Conservation (phyloP, 53 echinoderm and acorn worm genomes). For the Temnopleurus reevesii region DNA sequence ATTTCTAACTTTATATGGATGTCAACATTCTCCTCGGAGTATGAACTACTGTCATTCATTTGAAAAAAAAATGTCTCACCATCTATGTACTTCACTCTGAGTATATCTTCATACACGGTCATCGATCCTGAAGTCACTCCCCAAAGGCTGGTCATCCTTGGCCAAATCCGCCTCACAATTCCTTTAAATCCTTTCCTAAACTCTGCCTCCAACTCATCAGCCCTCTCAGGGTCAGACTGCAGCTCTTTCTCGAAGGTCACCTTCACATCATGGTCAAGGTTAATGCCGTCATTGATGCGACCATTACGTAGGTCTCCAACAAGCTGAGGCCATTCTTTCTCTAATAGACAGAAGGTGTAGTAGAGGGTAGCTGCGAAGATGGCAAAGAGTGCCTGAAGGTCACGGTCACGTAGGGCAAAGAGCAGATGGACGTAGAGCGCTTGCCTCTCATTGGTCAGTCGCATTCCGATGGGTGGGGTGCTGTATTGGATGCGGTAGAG, state of each 20-base stretch:
- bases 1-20: too few species aligned
- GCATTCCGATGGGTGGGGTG: conserved; percentile 38
- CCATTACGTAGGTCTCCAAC: conserved; percentile 57
- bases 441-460: conserved; percentile 43
- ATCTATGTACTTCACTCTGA: conserved; percentile 7
- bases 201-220: conserved; percentile 62
- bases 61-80: too few species aligned
- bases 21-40: too few species aligned
- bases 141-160: conserved; percentile 61
- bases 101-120: conserved; percentile 39
- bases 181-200: conserved; percentile 74
- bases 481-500: conserved; percentile 41
- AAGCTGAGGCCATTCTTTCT: conserved; percentile 63
- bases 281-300: conserved; percentile 36
- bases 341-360: conserved; percentile 50
- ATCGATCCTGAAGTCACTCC: conserved; percentile 62
- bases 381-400: conserved; percentile 58
- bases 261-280: conserved; percentile 39
- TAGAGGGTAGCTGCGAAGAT: conserved; percentile 63
- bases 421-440: conserved; percentile 78
- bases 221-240: conserved; percentile 67
- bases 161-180: conserved; percentile 77
- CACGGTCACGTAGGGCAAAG: conserved; percentile 73
- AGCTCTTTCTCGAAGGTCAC: conserved; percentile 47
- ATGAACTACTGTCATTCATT: too few species aligned